Base-by-base conservation (phyloP, 2,888 invertebrate genomes). In the Ectemnius lituratus region DNA sequence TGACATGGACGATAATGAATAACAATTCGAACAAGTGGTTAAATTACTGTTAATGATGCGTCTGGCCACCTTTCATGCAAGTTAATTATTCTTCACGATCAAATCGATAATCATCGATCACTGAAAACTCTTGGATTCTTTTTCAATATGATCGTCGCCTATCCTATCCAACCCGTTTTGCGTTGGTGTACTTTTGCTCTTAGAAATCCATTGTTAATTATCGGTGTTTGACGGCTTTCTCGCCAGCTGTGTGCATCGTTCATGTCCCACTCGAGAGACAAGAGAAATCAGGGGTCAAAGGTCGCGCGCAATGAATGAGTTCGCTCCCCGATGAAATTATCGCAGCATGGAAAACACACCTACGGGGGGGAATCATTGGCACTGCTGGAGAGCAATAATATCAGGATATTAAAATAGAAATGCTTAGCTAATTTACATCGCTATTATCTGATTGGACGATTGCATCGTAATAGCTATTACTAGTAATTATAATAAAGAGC, bases 221-320 rank as follows among this genome's bases (percentile, higher is more conserved):
- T 65, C 62, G 37, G 49, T 62, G n/a, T 20, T 6, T 52, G 8
- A 2, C 13, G n/a, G 52, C n/a, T 16, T 52, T 16, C 5, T 13
- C 13, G 52, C 52, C 46, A 62, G 16, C 8, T 59, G 49, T 2
- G n/a, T 14, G 47, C 8, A 64, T 58, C 63, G 75, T 52, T 14
- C 16, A 63, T 62, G 28, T 60, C 20, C 37, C 37, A 6, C 37
- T 14, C 13, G 47, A 67, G 47, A 67, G 64, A 70, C 66, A 59
- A 67, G 67, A 69, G 79, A 73, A 78, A 75, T 75, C 79, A 47
- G n/a, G 62, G 81, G 75, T 78, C 71, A 73, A 45, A 60, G 65
- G 70, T 18, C 70, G 70, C 37, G 49, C 56, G 18, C 8, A 37
- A 37, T 8, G 37, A 37, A 37, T 46, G 56, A 60, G 65, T 37